Evolutionary conservation across 2,888 invertebrate genomes (phyloP).

Genomic region (Ethmia dodecea): DNA sequence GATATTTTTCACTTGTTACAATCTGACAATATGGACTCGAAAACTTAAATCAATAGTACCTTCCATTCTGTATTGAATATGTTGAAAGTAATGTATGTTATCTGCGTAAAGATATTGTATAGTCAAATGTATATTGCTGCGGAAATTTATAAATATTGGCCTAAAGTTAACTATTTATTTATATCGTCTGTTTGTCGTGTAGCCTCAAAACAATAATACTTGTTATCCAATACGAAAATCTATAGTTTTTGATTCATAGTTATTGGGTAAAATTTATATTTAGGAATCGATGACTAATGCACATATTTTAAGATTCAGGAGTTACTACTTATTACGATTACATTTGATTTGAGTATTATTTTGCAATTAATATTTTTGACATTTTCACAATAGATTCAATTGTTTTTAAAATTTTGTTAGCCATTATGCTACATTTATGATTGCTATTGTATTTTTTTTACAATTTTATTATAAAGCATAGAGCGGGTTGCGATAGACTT

Average conservation of each 20-base stretch:
- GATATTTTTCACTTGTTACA: conserved; percentile 49
- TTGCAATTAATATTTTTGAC: too few species aligned
- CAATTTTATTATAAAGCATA: too few species aligned
- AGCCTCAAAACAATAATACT: conserved; percentile 3
- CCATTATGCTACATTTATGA: too few species aligned
- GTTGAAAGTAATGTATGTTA: conserved; percentile 24
- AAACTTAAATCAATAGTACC: conserved; percentile 27
- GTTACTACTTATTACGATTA: too few species aligned
- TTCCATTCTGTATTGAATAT: conserved; percentile 31
- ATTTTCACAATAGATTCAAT: too few species aligned
- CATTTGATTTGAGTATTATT: too few species aligned
- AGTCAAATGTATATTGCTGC: conserved; percentile 32
- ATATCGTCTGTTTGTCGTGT: conserved; percentile 26
- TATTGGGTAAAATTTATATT: background rate
- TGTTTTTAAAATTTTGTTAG: too few species aligned
- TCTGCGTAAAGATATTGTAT: conserved; percentile 24
- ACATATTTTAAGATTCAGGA: too few species aligned
- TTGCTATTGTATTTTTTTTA: too few species aligned
- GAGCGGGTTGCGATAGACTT: too few species aligned
- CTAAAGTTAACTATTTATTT: conserved; percentile 23
- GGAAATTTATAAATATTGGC: conserved; percentile 30
- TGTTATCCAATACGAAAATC: background rate
- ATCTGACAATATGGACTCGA: conserved; percentile 55
- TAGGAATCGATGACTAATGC: background rate
- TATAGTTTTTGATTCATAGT: background rate